Conservation (phyloP, 1,140 invertebrate genomes). For the Carposina sasakii region DNA sequence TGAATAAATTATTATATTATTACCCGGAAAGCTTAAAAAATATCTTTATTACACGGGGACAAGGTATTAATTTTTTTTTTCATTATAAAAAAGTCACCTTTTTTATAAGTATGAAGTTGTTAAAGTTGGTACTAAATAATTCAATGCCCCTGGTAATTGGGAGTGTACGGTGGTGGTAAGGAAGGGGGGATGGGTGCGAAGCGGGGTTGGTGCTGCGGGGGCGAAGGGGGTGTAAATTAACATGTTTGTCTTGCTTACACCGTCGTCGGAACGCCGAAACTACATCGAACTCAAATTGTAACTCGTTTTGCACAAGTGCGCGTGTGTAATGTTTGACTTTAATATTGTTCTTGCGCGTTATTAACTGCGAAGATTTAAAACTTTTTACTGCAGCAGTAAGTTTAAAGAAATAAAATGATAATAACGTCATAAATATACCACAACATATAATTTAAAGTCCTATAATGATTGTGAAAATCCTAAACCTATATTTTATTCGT, state of each 20-base stretch:
- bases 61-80: too few species aligned
- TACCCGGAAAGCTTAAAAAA: too few species aligned
- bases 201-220: slow-evolving; percentile 3
- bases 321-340: slow-evolving; percentile 33
- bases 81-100: too few species aligned
- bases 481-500: too few species aligned
- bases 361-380: slow-evolving; percentile 64
- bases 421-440: too few species aligned
- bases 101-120: too few species aligned
- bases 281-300: slow-evolving; percentile 63
- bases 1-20: too few species aligned
- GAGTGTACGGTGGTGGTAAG: slow-evolving; percentile 7
- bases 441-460: too few species aligned
- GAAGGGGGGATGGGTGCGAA: not conserved
- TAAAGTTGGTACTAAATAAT: slow-evolving; percentile 56
- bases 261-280: slow-evolving; percentile 61
- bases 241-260: slow-evolving; percentile 70
- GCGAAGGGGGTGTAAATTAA: slow-evolving; percentile 54
- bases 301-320: slow-evolving; percentile 62
- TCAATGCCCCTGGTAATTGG: slow-evolving; percentile 48
- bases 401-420: too few species aligned
- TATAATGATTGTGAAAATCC: too few species aligned
- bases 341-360: slow-evolving; percentile 32
- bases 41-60: too few species aligned
- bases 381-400: too few species aligned